Evolutionary conservation across 2,797 vertebrate genomes (phyloP), one percentile per base, ranked within the genome.

Genomic region (Rhabdomys pumilio): DNA sequence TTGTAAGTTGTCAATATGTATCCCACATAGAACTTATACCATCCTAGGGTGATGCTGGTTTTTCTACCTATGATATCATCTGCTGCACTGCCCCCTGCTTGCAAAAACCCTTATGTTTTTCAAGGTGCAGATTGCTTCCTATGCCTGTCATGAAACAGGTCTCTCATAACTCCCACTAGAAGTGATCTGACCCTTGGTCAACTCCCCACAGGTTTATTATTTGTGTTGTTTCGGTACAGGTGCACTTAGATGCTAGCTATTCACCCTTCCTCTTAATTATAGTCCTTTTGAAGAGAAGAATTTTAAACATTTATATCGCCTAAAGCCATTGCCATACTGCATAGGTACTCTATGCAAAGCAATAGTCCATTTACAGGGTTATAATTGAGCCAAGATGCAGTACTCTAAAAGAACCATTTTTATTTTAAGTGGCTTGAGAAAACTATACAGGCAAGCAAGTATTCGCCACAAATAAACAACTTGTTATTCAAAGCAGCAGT

Each of bases 261-360:
- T 55, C 89, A 65, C 41, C 53, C 84, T 93, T 90, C 86, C 67
- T 92, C 55, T 92, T 91, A 89, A 89, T 38, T 94, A 12, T 53
- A 95, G 82, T 55, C 2, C 31, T 89, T 93, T 94, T 57, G 63
- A 90, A 87, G 77, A 93, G 53, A 95, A 91, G 15, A 41, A 50
- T 77, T 96, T 96, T 89, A 41, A 65, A 86, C 76, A 83, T 95
- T 90, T 72, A 63, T 57, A 95, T 63, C 55, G 12, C 55, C 34
- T 79, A 77, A 93, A 97, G 75, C 50, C 63, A 76, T 44, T 93
- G 90, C 50, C 76, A 80, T 65, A 22, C 47, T 81, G 79, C 69
- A 41, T 96, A 96, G 82, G 86, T 93, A 57, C n/a, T 96, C 87
- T 92, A 72, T 81, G 44, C 86, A 92, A 95, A 97, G 90, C 38